phyloP scores from a whole-genome alignment of 2,797 vertebrate species.

The Lagorchestes hirsutus region DNA sequence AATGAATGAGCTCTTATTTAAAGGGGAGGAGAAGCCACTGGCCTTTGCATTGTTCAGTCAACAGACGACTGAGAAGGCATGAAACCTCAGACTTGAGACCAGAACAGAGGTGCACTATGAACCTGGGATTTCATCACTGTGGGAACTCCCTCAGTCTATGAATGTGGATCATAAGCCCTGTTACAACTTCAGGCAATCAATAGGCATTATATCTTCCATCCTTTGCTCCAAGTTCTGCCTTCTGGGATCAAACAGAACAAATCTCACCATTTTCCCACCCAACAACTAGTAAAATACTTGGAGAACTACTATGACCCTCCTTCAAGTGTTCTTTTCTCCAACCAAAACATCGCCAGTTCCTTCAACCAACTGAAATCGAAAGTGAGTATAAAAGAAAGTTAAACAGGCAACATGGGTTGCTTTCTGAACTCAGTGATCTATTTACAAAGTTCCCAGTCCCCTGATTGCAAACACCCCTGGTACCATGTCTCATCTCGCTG shows the following conservation, averaged over 20 bases:
- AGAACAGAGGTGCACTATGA: neutral
- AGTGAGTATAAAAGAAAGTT: neutral
- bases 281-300: neutral
- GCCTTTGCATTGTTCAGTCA: accelerated
- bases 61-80: neutral
- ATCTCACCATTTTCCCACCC: neutral
- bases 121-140: neutral
- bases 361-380: neutral
- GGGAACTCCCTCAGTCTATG: neutral
- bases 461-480: neutral
- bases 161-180: neutral
- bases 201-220: neutral
- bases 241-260: neutral
- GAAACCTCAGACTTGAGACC: neutral
- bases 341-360: neutral
- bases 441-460: neutral
- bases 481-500: neutral
- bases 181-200: neutral
- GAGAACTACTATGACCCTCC: neutral
- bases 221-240: neutral
- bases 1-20: neutral
- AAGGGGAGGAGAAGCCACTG: neutral
- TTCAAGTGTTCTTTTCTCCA: neutral
- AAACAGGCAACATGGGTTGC: too few species aligned
- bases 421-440: neutral